Base-by-base conservation (phyloP, 2,797 vertebrate species). In the Lemur catta region DNA sequence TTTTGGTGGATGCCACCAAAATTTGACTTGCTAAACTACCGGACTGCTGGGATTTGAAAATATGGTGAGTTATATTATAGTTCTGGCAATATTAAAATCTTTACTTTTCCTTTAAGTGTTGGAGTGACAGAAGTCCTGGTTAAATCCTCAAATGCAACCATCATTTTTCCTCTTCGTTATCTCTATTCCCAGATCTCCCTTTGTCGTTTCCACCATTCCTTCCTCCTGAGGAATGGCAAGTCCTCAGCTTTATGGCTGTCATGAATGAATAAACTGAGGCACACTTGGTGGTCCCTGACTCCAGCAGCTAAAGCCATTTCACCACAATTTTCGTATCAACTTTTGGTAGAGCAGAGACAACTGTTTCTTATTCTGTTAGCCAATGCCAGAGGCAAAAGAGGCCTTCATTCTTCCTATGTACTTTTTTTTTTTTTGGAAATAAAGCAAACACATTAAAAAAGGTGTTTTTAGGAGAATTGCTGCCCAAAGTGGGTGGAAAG, bases 241-340 rank as follows among this genome's bases (percentile, higher is more conserved):
- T 9, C 55, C 9, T 89, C 65, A 82, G 38, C 30, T 71, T 8
- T 33, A 2, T 0, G 15, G 4, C 38, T 74, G 22, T 13, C n/a
- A 38, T 5, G 48, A 6, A 26, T 12, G 30, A n/a, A 59, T 9
- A 28, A 22, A 3, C 20, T 57, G 38, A 14, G 59, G 20, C 20
- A 35, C 1, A 2, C 7, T 17, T 2, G 2, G 4, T 6, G 6
- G 7, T 18, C 18, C n/a, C 35, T 80, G 7, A 0, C 12, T 43
- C 17, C 2, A 0, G 2, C 18, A n/a, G 8, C 41, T 35, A 87
- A 7, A 52, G 3, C 11, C 14, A 5, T 48, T 18, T 30, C 11
- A 50, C 30, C 4, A 26, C 18, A 22, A 4, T 17, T 79, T 69
- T 93, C 41, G 17, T 65, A 24, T 59, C 63, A 55, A 33, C 1